A percentile compares a stretch with the other conserved stretches of the same genome.
phyloP scores from a whole-genome alignment of 2,888 invertebrate species.

The Clanis bilineata region DNA sequence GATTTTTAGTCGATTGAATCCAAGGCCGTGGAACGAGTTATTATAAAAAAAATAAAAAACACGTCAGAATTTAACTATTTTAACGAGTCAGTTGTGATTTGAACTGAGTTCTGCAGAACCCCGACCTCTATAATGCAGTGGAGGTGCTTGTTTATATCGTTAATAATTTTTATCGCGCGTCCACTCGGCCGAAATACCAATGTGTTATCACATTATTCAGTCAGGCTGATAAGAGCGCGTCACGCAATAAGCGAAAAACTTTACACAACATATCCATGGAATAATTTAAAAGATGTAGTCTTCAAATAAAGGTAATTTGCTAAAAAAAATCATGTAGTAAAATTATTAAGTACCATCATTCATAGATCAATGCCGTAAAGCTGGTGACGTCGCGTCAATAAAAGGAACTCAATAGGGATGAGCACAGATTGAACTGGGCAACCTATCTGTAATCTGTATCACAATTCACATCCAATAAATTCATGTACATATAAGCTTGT shows the following conservation, averaged over 20 bases:
- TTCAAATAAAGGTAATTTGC: too few species aligned
- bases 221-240: conserved; percentile 61
- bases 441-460: background rate
- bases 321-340: too few species aligned
- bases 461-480: conserved; percentile 15
- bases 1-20: background rate
- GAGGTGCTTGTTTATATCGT: conserved; percentile 58
- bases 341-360: too few species aligned
- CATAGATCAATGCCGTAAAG: too few species aligned
- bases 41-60: too few species aligned
- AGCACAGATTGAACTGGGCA: background rate
- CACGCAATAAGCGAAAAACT: conserved; percentile 52
- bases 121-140: conserved; percentile 49
- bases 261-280: conserved; percentile 22
- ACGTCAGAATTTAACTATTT: background rate
- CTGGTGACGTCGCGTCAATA: too few species aligned
- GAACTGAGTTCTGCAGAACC: too few species aligned
- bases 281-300: background rate
- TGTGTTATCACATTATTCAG: conserved; percentile 66
- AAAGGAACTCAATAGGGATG: background rate
- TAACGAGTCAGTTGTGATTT: conserved; percentile 30
- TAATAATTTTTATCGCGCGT: conserved; percentile 68
- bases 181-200: conserved; percentile 60
- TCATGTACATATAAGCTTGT: conserved; percentile 54
- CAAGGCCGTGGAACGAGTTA: background rate